Base-by-base conservation (phyloP, 2,113 vertebrate species). In the Sterrhoptilus dennistouni region DNA sequence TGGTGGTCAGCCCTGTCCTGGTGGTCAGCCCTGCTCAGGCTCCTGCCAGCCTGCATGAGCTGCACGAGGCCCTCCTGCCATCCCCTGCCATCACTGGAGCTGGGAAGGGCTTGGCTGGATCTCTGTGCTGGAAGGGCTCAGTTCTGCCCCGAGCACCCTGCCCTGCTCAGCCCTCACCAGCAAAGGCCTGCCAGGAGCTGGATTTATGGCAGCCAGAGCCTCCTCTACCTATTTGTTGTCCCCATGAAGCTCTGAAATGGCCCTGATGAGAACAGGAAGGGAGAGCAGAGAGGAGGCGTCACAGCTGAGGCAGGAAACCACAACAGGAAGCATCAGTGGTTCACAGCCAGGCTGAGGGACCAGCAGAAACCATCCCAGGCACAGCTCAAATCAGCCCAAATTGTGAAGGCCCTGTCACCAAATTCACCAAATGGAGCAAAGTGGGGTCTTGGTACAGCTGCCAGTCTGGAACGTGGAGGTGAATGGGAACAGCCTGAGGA, bases 251-350 rank as follows among this genome's bases (percentile, higher is more conserved):
- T 89, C 79, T 24, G 35, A 60, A 78, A 11, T 90, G 93, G 85
- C 64, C 88, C 50, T 63, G 83, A 74, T 59, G 95, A 87, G 88
- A 92, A 54, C 72, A 93, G 93, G 93, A 96, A 96, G 65, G 96
- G 93, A 93, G 90, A 95, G 60, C 92, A 76, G 75, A 65, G 63
- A 69, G 92, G 88, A 86, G 95, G 79, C 2, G 33, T 93, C 87
- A 24, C 17, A 90, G 84, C 47, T 2, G 22, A 81, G 83, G 86
- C 96, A 97, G 96, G 96, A 97, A 97, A 96, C 96, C 96, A 82
- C 96, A 94, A 88, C 96, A 96, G 96, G 96, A 97, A 96, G 81
- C 35, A 1, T 33, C 85, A 65, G 95, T 47, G 86, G 92, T 86
- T 89, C 56, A 57, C 64, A 92, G 83, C 64, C 59, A 21, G 44